Percentiles rank a stretch among this genome's conserved stretches.
phyloP scores from a whole-genome alignment of 2,888 invertebrate species.

The Amiota mariae region DNA sequence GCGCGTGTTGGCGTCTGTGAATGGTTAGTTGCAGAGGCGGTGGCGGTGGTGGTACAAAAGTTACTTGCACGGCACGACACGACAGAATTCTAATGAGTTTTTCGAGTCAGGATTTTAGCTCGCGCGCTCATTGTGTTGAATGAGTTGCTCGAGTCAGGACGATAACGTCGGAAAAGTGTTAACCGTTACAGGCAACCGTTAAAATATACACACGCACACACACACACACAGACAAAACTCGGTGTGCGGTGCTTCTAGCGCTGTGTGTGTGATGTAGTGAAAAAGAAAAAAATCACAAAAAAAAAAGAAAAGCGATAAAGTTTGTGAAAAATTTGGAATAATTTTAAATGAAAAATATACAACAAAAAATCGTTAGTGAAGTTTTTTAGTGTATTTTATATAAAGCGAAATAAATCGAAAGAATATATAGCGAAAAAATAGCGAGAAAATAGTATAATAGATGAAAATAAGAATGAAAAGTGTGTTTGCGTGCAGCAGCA shows the following conservation, averaged over 20 bases:
- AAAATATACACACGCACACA: slow-evolving; percentile 13
- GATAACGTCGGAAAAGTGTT: slow-evolving; percentile 56
- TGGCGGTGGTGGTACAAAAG: slow-evolving; percentile 46
- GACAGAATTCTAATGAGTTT: slow-evolving; percentile 42
- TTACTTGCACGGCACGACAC: slow-evolving; percentile 14
- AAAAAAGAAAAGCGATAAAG: slow-evolving; percentile 7
- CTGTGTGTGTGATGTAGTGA: slow-evolving; percentile 33
- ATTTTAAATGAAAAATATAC: too few species aligned
- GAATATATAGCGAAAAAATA: background rate
- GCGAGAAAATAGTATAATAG: background rate
- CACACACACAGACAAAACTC: slow-evolving; percentile 10
- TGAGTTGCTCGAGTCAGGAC: slow-evolving; percentile 73
- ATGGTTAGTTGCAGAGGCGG: background rate
- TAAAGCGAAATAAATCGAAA: slow-evolving; percentile 1
- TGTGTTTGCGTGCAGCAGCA: slow-evolving; percentile 8
- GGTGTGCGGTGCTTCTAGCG: background rate
- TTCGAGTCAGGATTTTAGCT: slow-evolving; percentile 62
- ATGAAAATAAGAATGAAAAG: background rate
- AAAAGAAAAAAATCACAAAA: background rate
- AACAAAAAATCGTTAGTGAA: background rate
- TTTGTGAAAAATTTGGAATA: background rate
- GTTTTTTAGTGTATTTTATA: slow-evolving; percentile 6
- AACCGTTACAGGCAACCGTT: slow-evolving; percentile 45
- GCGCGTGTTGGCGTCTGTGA: slow-evolving; percentile 42
- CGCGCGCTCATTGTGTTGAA: slow-evolving; percentile 70